phyloP scores from a whole-genome alignment of 2,888 invertebrate genomes.

The Drosophila nigricruria region DNA sequence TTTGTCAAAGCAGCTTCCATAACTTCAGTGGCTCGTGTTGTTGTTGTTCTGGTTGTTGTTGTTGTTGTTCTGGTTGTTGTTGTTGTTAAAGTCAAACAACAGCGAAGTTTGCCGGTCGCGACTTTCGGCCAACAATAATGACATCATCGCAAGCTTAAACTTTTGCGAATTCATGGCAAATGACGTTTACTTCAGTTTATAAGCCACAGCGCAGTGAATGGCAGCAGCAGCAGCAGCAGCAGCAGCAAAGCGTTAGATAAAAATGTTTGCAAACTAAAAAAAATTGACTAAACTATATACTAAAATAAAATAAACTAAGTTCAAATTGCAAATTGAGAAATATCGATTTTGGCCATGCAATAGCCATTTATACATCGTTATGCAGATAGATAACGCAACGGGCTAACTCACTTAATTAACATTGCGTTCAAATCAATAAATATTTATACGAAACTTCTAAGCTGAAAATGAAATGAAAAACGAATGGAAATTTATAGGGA shows the following conservation, averaged over 20 bases:
- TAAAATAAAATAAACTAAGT: constrained; percentile 6
- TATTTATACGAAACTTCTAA: constrained; percentile 49
- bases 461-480: constrained; percentile 12
- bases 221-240: constrained; percentile 12
- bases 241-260: constrained; percentile 18
- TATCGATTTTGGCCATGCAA: constrained; percentile 15
- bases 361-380: constrained; percentile 40
- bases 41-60: neutral
- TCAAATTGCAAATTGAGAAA: constrained; percentile 26
- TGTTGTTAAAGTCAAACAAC: constrained; percentile 28
- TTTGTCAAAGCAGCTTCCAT: constrained; percentile 77
- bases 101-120: constrained; percentile 62
- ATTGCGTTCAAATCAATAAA: constrained; percentile 55
- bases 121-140: constrained; percentile 67
- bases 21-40: constrained; percentile 53
- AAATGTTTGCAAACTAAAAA: constrained; percentile 7
- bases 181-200: constrained; percentile 59
- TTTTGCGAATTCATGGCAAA: constrained; percentile 73
- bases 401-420: constrained; percentile 59
- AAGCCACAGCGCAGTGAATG: constrained; percentile 29
- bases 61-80: neutral
- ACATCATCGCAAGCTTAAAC: constrained; percentile 75
- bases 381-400: constrained; percentile 23
- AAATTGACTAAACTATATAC: neutral
- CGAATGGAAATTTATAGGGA: neutral